A percentile compares a stretch with the other conserved stretches of the same genome.
These are phyloP conservation scores for Desmophyllum pertusum DNA, from an alignment of 92 coral and sea anemone species.

Conservation along the genomic window DNA sequence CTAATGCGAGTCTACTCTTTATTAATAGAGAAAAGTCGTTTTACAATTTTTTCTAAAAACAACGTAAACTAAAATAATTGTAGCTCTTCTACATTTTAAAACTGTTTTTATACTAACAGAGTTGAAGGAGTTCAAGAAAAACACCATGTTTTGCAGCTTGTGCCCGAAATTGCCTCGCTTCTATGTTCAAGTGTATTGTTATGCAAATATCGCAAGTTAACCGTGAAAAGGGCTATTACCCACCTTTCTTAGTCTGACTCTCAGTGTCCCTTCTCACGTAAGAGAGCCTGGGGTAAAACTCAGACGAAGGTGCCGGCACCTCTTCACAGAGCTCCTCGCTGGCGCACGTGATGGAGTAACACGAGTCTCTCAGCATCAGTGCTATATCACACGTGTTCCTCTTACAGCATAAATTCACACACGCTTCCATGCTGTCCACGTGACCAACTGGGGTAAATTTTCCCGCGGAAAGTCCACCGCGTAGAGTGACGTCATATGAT, in stretches of 20 bases:
- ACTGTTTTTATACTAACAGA: too few relatives aligned
- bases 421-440: conserved; percentile 91
- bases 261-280: conserved; percentile 82
- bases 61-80: too few relatives aligned
- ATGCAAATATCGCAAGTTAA: too few relatives aligned
- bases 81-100: too few relatives aligned
- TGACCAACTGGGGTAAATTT: conserved; percentile 88
- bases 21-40: too few relatives aligned
- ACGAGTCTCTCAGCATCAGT: conserved; percentile 89
- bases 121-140: too few relatives aligned
- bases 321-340: conserved; percentile 92
- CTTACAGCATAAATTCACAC: conserved; percentile 88
- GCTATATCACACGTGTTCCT: conserved; percentile 89
- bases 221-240: too few relatives aligned
- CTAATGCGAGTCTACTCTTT: too few relatives aligned
- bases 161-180: too few relatives aligned
- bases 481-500: conserved; percentile 96
- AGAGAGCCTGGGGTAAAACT: conserved; percentile 84
- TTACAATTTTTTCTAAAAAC: too few relatives aligned
- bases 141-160: too few relatives aligned
- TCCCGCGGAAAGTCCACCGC: conserved; percentile 94
- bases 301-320: conserved; percentile 87
- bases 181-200: too few relatives aligned
- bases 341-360: conserved; percentile 84
- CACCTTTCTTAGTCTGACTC: conserved; percentile 56